Evolutionary conservation across 2,797 vertebrate genomes (phyloP), one percentile per base, ranked within the genome.

Genomic region (Thaleichthys pacificus): DNA sequence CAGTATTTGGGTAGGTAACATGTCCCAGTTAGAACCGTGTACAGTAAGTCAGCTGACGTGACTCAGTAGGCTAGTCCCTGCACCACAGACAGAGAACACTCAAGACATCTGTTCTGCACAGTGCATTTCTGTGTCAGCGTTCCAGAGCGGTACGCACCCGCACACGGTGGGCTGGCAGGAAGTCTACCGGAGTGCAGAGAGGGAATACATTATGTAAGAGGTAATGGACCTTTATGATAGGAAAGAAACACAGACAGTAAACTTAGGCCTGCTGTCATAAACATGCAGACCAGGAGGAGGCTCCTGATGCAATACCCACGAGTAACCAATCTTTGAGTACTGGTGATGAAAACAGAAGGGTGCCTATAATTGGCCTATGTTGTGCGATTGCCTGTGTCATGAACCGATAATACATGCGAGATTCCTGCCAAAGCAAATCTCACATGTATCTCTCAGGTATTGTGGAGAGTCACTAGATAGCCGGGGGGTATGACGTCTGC

Each of bases 221-320:
- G 78, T 84, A 83, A 83, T 77, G 76, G 76, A 84, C 71, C 72
- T 84, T 77, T 83, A 81, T 85, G 83, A 81, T 77, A 47, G 21
- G 38, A 32, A 61, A 74, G 80, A 76, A 72, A 14, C 61, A 64
- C 21, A 49, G 21, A 49, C n/a, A 49, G 54, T 22, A 17, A 42
- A 61, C 15, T 32, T 24, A 4, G 51, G 51, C 51, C 15, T 54
- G 38, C 56, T 17, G 19, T 17, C 56, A 72, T 65, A 66, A 72
- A 70, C 35, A 63, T 17, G 14, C 15, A 54, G 51, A 8, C 47
- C 11, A 5, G 51, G 51, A 54, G 51, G 17, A 19, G 51, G 51
- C 15, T 5, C 51, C 5, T 49, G 64, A 64, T 42, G 22, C 42
- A 66, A 66, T 21, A 54, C 51, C 51, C 51, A 54, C 4, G 51